A percentile compares a stretch with the other conserved stretches of the same genome.
These are phyloP conservation scores for Anneissia japonica DNA, from an alignment of 35 echinoderm and acorn worm species.

Conservation along the genomic window DNA sequence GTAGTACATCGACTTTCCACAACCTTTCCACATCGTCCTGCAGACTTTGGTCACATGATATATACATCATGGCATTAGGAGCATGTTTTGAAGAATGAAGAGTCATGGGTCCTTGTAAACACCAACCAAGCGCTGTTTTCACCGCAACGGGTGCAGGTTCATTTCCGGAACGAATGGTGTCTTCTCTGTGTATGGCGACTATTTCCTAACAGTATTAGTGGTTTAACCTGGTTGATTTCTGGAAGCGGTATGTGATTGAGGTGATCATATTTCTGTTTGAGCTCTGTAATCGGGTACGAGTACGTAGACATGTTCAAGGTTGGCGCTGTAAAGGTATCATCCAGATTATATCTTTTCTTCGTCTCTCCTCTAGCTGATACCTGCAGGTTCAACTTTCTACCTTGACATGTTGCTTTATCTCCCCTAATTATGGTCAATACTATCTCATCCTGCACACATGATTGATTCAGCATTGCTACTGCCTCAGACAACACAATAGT, in stretches of 20 bases:
- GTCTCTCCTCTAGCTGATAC: background rate
- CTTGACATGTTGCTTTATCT: background rate
- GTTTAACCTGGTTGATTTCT: background rate
- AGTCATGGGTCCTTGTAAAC: background rate
- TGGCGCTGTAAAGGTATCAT: background rate
- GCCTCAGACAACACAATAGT: constrained; percentile 16
- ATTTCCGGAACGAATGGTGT: background rate
- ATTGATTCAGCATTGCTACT: background rate
- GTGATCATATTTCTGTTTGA: background rate
- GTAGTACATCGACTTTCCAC: background rate
- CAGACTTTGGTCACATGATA: background rate
- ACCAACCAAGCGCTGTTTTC: background rate
- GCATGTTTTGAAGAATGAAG: background rate
- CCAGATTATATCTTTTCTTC: background rate
- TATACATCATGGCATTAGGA: background rate
- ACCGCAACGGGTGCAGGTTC: background rate
- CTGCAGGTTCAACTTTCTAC: background rate
- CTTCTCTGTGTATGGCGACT: background rate
- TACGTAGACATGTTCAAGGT: background rate
- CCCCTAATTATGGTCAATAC: constrained; percentile 2
- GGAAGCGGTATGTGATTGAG: background rate
- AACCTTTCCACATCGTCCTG: background rate
- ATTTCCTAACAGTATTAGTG: constrained; percentile 18
- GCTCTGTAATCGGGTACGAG: background rate
- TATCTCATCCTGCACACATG: background rate